These are phyloP conservation scores for Actinia equina DNA, from an alignment of 64 coral and sea anemone genomes.

Conservation along the genomic window DNA sequence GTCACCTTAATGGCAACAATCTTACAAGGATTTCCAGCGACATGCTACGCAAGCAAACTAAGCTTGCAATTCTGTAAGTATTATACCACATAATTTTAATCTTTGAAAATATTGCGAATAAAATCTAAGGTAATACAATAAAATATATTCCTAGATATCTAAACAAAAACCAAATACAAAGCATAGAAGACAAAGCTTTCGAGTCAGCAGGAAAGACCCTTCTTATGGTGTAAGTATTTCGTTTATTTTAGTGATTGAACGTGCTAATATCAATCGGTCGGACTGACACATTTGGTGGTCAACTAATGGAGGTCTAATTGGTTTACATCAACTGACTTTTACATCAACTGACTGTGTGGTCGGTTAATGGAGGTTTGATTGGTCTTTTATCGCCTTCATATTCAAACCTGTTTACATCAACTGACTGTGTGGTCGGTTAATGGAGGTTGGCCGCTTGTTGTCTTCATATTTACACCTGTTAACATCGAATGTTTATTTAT, in stretches of 20 bases:
- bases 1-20: not conserved
- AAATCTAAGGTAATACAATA: no score
- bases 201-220: not conserved
- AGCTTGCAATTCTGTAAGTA: not conserved
- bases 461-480: not conserved
- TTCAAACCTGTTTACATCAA: not conserved
- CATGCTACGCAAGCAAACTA: not conserved
- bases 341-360: not conserved
- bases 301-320: not conserved
- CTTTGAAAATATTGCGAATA: no score
- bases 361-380: not conserved
- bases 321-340: not conserved
- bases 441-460: not conserved
- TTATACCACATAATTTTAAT: no score
- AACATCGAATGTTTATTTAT: not conserved
- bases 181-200: not conserved
- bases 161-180: not conserved
- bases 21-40: not conserved
- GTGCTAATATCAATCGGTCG: not conserved
- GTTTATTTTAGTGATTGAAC: not conserved
- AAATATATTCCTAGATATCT: not conserved
- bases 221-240: not conserved
- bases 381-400: not conserved
- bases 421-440: not conserved
- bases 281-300: no score